Conservation (phyloP, 1,140 invertebrate species). For the Caenorhabditis briggsae region DNA sequence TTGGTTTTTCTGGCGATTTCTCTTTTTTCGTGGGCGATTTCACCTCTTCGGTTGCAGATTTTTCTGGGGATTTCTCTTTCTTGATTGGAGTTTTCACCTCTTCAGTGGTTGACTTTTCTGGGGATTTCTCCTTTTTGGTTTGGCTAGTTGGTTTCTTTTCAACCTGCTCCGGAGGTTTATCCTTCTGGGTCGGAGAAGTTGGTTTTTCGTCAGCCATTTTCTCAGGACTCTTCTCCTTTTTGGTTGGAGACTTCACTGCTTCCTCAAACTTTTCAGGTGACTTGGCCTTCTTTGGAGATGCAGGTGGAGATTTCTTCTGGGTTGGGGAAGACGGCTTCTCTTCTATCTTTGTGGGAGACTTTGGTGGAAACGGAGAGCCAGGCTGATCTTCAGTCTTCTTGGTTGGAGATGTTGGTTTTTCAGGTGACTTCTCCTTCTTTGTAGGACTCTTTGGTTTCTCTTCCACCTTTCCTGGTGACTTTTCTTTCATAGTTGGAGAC, state of each 20-base stretch:
- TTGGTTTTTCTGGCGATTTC: constrained; percentile 19
- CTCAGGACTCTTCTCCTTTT: too few species aligned
- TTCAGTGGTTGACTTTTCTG: neutral
- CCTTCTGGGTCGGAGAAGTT: constrained; percentile 49
- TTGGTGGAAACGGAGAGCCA: neutral
- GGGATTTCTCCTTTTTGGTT: constrained; percentile 40
- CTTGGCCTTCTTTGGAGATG: constrained; percentile 17
- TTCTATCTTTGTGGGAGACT: neutral
- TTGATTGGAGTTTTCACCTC: neutral
- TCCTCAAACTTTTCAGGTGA: constrained; percentile 34
- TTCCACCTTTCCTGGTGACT: neutral
- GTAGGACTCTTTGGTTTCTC: constrained; percentile 38
- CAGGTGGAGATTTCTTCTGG: neutral
- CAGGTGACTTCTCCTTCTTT: constrained; percentile 50
- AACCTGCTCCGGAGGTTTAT: constrained; percentile 15
- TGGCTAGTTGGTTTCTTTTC: neutral
- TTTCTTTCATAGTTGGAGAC: neutral
- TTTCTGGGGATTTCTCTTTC: constrained; percentile 21
- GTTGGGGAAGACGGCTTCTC: neutral
- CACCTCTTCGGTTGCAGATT: neutral
- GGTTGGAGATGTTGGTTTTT: neutral
- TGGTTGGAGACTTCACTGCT: constrained; percentile 7
- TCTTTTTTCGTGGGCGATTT: constrained; percentile 4
- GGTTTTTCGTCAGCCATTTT: constrained; percentile 53
- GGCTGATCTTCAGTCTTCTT: neutral